These are phyloP conservation scores for Drosophila kepulauana DNA, from an alignment of 1,140 invertebrate species.

Conservation along the genomic window DNA sequence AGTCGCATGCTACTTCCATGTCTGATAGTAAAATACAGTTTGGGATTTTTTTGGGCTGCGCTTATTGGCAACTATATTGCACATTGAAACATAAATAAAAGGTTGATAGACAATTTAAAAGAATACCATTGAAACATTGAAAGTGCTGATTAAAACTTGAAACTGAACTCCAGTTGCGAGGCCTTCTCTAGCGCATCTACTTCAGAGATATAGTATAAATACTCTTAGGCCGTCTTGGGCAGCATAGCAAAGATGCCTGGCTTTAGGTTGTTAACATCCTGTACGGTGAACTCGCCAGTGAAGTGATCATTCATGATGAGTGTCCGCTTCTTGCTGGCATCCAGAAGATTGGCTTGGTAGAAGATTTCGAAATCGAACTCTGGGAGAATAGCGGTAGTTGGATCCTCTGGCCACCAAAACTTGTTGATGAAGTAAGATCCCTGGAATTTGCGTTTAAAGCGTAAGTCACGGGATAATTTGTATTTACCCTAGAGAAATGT, in stretches of 20 bases:
- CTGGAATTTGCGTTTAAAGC: constrained; percentile 68
- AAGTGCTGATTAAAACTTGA: constrained; percentile 15
- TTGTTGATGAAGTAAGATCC: constrained; percentile 78
- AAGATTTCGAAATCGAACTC: constrained; percentile 75
- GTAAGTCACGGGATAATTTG: constrained; percentile 50
- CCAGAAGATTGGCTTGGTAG: constrained; percentile 61
- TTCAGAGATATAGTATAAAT: neutral
- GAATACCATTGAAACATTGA: constrained; percentile 67
- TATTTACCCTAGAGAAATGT: constrained; percentile 63
- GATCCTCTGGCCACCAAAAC: constrained; percentile 81
- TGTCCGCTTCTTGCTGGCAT: constrained; percentile 69
- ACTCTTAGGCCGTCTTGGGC: constrained; percentile 55
- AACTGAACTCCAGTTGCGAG: constrained; percentile 6
- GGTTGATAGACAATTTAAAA: constrained; percentile 34
- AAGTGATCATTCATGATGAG: constrained; percentile 72
- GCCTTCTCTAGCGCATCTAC: neutral
- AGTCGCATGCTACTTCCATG: neutral
- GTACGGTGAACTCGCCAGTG: constrained; percentile 65
- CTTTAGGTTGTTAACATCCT: constrained; percentile 77
- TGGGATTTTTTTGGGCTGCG: constrained; percentile 15
- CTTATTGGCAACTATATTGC: constrained; percentile 47
- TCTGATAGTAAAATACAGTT: neutral
- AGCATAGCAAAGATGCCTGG: constrained; percentile 77
- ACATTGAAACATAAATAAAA: constrained; percentile 35
- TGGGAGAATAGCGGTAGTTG: constrained; percentile 69